These are phyloP conservation scores for Phaedon cochleariae DNA, from an alignment of 2,888 invertebrate species.

Conservation along the genomic window DNA sequence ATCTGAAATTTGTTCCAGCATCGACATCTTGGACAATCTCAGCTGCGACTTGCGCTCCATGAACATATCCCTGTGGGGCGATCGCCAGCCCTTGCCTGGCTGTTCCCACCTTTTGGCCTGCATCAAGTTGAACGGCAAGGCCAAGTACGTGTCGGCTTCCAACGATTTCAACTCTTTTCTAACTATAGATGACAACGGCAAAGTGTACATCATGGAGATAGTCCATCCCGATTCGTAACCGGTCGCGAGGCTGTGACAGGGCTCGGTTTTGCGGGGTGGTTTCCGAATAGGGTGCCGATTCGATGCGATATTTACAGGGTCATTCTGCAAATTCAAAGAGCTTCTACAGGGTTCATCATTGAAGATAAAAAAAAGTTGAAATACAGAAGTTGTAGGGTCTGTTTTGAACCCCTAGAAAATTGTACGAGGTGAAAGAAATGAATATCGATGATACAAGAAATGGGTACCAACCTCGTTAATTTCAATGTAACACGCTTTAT, in stretches of 20 bases:
- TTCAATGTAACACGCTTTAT: too few species aligned
- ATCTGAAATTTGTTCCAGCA: too few species aligned
- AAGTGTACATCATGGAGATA: conserved; percentile 67
- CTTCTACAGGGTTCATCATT: too few species aligned
- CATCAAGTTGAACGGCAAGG: conserved; percentile 58
- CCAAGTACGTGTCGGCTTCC: conserved; percentile 56
- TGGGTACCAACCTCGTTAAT: too few species aligned
- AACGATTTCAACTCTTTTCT: conserved; percentile 67
- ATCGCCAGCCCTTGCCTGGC: conserved; percentile 23
- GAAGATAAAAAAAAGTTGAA: too few species aligned
- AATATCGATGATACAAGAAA: too few species aligned
- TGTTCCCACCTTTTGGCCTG: conserved; percentile 56
- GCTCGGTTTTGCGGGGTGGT: conserved; percentile 15
- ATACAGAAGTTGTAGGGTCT: too few species aligned
- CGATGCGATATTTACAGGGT: neutral
- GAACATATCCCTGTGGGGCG: conserved; percentile 37
- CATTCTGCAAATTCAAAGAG: too few species aligned
- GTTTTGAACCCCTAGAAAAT: too few species aligned
- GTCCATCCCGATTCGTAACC: conserved; percentile 17
- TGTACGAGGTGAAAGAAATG: too few species aligned
- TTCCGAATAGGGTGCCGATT: neutral
- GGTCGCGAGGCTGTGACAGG: neutral
- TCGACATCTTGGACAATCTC: conserved; percentile 35
- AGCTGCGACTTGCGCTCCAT: conserved; percentile 26
- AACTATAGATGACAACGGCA: conserved; percentile 69